Base-by-base conservation (phyloP, 2,797 vertebrate genomes). In the Sternarchorhynchus goeldii region DNA sequence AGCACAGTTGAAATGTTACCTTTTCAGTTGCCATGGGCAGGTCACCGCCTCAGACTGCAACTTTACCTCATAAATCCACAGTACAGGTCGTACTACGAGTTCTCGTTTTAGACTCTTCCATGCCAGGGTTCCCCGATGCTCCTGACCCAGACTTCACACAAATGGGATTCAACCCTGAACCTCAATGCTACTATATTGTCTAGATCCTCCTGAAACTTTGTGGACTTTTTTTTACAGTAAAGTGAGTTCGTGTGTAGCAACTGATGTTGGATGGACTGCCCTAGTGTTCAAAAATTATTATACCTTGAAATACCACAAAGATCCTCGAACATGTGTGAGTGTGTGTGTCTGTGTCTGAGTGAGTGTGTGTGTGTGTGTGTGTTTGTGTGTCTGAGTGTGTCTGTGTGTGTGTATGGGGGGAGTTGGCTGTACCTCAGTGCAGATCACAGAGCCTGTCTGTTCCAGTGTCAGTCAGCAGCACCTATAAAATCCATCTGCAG, bases 391-490 rank as follows among this genome's bases (percentile, higher is more conserved):
- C 41, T 75, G 17, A 20, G 73, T 39, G 34, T 62, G 39, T 41
- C 4, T 7, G 39, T 50, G 45, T 14, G 10, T 12, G 1, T 50
- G 1, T 50, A 41, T n/a, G 66, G 25, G 25, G 25, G 25, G 57
- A 64, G 73, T 81, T 65, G 29, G 58, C 63, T 69, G 64, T 70
- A 59, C 66, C 60, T 59, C 20, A 65, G 78, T 29, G 63, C 69
- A 62, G 58, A 77, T 78, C 60, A 20, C 50, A 70, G 69, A 45
- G 8, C 57, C 57, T 50, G 56, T 70, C 41, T 74, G 59, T 34
- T 62, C 71, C 60, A 55, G 8, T 76, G 76, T 39, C 64, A 64
- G 29, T 73, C 10, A 8, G 45, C 7, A 63, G 59, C 56, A 56
- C 21, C 41, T 25, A 59, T 32, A 72, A 8, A 74, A 50, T 45